phyloP scores from a whole-genome alignment of 2,797 vertebrate species.

The Cynopterus sphinx region DNA sequence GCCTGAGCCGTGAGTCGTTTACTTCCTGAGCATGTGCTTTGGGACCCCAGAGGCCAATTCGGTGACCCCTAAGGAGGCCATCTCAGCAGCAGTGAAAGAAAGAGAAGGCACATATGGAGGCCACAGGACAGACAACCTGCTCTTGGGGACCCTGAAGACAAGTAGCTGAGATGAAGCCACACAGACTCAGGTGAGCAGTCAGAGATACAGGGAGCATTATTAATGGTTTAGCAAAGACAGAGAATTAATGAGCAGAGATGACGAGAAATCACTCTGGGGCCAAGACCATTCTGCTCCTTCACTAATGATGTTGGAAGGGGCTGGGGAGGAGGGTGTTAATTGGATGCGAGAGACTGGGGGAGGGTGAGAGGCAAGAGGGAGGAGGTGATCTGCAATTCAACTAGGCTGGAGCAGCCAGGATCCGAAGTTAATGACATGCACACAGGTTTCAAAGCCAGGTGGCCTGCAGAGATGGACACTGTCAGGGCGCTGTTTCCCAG shows the following conservation, averaged over 20 bases:
- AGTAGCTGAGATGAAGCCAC: constrained; percentile 12
- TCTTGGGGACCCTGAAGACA: constrained; percentile 31
- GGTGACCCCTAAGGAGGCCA: not conserved
- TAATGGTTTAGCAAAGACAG: constrained; percentile 54
- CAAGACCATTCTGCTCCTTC: constrained; percentile 6
- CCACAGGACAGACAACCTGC: not conserved
- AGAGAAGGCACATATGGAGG: not conserved
- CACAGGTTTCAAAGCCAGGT: not conserved
- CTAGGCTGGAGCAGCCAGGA: not conserved
- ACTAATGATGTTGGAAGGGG: constrained; percentile 42
- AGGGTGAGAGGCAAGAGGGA: not conserved
- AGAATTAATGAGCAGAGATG: constrained; percentile 66
- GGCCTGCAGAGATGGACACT: not conserved
- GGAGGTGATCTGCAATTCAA: not conserved
- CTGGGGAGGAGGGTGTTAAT: constrained; percentile 20
- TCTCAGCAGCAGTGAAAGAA: constrained; percentile 10
- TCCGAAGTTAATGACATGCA: not conserved
- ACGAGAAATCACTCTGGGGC: constrained; percentile 56
- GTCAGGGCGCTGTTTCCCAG: not conserved
- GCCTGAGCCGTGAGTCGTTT: not conserved
- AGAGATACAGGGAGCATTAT: constrained; percentile 5
- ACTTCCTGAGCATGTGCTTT: not conserved
- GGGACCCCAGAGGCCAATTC: not conserved
- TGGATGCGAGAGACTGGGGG: not conserved
- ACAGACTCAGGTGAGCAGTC: constrained; percentile 29